Conservation (phyloP, 2,113 vertebrate species). For the Nyctereutes procyonoides region DNA sequence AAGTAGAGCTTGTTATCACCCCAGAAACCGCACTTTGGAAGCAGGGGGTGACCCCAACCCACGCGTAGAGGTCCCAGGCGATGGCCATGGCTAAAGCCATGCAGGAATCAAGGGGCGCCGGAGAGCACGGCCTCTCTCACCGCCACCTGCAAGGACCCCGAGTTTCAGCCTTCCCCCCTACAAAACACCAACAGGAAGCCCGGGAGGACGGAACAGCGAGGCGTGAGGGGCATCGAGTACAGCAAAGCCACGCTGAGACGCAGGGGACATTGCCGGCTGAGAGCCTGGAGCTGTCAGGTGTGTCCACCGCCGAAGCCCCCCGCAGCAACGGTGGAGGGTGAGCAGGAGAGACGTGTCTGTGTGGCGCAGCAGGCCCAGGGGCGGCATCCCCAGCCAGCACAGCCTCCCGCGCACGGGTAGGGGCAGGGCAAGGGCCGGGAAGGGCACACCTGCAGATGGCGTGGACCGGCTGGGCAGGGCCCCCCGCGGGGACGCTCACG, state of each 20-base stretch:
- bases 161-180: not conserved
- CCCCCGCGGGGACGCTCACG: fast-evolving
- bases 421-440: fast-evolving
- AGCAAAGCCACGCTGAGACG: no score
- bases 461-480: fast-evolving
- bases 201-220: fast-evolving
- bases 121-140: fast-evolving
- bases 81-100: not conserved
- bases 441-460: fast-evolving
- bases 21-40: fast-evolving
- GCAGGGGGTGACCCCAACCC: no score
- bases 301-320: not conserved
- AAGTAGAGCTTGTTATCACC: fast-evolving
- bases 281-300: not conserved
- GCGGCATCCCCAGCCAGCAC: fast-evolving
- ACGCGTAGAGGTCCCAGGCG: fast-evolving
- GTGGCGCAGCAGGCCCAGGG: no score
- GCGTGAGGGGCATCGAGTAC: fast-evolving
- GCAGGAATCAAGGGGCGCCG: not conserved
- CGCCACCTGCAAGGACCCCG: not conserved
- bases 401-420: fast-evolving
- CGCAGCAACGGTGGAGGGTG: fast-evolving
- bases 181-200: fast-evolving
- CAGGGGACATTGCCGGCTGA: not conserved
- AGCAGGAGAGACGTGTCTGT: fast-evolving